phyloP scores from a whole-genome alignment of 2,797 vertebrate genomes.

The Pygocentrus nattereri region DNA sequence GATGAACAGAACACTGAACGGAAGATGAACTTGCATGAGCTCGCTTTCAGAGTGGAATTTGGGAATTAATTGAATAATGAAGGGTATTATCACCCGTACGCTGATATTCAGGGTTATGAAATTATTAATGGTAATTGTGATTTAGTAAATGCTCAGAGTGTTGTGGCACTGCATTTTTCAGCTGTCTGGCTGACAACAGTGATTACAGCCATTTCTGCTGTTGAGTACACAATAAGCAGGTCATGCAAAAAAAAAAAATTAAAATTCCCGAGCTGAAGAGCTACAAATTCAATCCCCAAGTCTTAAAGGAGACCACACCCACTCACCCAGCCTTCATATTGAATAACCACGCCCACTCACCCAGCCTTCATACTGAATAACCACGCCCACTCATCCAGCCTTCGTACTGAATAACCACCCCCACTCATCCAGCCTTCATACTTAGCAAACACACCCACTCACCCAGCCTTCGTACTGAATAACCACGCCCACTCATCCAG shows the following conservation, averaged over 20 bases:
- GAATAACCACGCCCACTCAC: no score
- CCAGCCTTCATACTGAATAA: no score
- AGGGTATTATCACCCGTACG: not conserved
- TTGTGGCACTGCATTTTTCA: not conserved
- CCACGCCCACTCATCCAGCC: no score
- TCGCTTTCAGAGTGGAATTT: not conserved
- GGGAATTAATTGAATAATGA: slow-evolving; percentile 33
- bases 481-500: no score
- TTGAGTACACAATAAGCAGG: not conserved
- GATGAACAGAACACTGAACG: slow-evolving; percentile 34
- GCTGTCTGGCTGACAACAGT: not conserved
- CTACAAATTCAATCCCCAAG: not conserved
- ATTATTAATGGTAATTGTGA: not conserved
- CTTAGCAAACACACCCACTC: not conserved
- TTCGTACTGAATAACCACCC: no score
- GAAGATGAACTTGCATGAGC: slow-evolving; percentile 17
- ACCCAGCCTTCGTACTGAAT: no score
- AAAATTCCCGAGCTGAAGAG: not conserved
- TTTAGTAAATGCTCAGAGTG: not conserved
- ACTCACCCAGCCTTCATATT: not conserved
- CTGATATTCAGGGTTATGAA: slow-evolving; percentile 10
- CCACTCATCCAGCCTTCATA: no score
- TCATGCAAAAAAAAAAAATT: no score
- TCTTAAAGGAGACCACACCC: not conserved
- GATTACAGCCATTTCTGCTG: not conserved